These are phyloP conservation scores for Hydropotes inermis DNA, from an alignment of 2,113 vertebrate species.

Conservation along the genomic window DNA sequence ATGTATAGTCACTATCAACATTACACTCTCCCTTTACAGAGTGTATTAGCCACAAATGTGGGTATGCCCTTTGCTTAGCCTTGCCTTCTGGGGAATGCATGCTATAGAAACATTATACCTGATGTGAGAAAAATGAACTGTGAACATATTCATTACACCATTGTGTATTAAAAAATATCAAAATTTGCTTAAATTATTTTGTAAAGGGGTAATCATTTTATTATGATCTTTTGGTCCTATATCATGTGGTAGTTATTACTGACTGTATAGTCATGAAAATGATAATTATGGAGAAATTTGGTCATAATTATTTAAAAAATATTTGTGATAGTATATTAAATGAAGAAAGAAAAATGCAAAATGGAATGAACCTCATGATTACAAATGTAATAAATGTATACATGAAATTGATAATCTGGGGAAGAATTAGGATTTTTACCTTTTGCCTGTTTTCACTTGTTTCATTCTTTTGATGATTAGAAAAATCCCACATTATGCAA, in stretches of 20 bases:
- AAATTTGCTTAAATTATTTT: neutral
- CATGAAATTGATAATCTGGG: neutral
- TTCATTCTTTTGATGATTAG: constrained; percentile 7
- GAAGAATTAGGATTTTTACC: neutral
- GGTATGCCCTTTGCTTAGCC: neutral
- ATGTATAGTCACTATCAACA: neutral
- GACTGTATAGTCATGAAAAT: neutral
- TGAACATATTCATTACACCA: neutral
- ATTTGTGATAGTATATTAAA: neutral
- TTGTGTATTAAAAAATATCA: neutral
- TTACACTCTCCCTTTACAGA: neutral
- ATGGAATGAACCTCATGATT: neutral
- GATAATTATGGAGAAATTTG: neutral
- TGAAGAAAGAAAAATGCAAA: neutral
- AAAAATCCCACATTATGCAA: constrained; percentile 5
- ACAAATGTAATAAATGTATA: neutral
- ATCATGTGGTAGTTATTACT: neutral
- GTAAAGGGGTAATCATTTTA: neutral
- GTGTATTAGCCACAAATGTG: neutral
- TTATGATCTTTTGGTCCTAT: neutral
- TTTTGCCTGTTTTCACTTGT: constrained; percentile 12
- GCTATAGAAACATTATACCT: neutral
- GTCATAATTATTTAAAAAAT: neutral
- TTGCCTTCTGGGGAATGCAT: neutral
- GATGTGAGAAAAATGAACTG: neutral